phyloP scores from a whole-genome alignment of 2,797 vertebrate species.

The Myiothlypis coronata region DNA sequence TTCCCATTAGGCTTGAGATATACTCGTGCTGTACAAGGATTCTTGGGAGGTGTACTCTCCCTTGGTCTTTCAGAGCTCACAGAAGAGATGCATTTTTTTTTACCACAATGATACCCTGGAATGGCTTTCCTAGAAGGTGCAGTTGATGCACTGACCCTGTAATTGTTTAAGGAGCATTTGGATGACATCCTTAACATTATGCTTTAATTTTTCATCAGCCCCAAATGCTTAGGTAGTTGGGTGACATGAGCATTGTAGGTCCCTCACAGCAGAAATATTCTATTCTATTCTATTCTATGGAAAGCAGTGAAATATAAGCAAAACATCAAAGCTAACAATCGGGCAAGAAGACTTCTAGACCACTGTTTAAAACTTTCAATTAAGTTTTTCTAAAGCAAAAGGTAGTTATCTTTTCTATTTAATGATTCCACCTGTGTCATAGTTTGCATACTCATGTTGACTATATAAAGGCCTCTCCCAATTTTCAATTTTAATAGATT shows the following conservation, averaged over 20 bases:
- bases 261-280: background rate
- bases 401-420: background rate
- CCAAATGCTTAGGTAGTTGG: background rate
- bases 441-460: background rate
- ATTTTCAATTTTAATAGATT: background rate
- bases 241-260: accelerated
- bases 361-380: background rate
- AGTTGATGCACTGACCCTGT: background rate
- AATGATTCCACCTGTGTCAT: background rate
- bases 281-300: background rate
- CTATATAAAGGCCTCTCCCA: background rate
- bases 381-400: background rate
- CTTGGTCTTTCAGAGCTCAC: background rate
- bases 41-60: background rate
- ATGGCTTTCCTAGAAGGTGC: background rate
- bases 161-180: background rate
- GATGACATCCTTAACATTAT: background rate
- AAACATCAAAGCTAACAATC: background rate
- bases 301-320: background rate
- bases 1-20: background rate
- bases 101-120: background rate
- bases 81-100: background rate
- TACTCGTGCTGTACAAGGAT: background rate
- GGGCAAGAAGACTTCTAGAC: background rate
- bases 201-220: background rate